Evolutionary conservation across 2,888 invertebrate species (phyloP).

Genomic region (Pseudeuparius sepicola): DNA sequence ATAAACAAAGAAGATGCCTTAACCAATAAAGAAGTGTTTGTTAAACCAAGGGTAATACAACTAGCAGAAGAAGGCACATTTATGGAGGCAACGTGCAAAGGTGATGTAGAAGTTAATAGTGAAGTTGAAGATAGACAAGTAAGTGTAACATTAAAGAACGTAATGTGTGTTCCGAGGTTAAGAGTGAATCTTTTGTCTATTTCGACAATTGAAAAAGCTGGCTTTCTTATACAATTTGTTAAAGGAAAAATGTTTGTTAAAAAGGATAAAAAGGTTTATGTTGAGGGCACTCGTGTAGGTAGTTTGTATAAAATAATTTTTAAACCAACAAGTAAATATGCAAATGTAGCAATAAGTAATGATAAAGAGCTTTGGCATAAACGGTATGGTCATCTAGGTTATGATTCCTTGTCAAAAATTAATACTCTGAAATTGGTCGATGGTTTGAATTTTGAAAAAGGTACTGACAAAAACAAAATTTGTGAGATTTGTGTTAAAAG

Average conservation of each 20-base stretch:
- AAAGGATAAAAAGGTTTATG: conserved; percentile 10
- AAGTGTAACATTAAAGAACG: conserved; percentile 14
- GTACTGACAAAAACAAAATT: conserved; percentile 4
- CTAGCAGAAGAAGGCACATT: conserved; percentile 17
- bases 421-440: conserved; percentile 12
- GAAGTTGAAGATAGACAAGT: conserved; percentile 11
- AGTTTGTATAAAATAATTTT: conserved; percentile 8
- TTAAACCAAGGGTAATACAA: conserved; percentile 14
- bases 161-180: conserved; percentile 13
- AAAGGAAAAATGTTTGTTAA: conserved; percentile 14
- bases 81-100: conserved; percentile 17
- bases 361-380: conserved; percentile 14
- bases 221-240: conserved; percentile 11
- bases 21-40: conserved; percentile 12
- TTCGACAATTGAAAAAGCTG: no score
- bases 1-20: conserved; percentile 15
- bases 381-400: conserved; percentile 18
- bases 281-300: conserved; percentile 5
- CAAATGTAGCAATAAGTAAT: conserved; percentile 1
- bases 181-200: conserved; percentile 14
- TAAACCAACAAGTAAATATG: conserved; percentile 5
- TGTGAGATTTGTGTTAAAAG: conserved; percentile 17
- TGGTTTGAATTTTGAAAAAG: conserved; percentile 8
- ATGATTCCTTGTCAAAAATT: conserved; percentile 9
- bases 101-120: conserved; percentile 14